These are phyloP conservation scores for Epinephelus lanceolatus DNA, from an alignment of 2,113 vertebrate genomes.

Conservation along the genomic window DNA sequence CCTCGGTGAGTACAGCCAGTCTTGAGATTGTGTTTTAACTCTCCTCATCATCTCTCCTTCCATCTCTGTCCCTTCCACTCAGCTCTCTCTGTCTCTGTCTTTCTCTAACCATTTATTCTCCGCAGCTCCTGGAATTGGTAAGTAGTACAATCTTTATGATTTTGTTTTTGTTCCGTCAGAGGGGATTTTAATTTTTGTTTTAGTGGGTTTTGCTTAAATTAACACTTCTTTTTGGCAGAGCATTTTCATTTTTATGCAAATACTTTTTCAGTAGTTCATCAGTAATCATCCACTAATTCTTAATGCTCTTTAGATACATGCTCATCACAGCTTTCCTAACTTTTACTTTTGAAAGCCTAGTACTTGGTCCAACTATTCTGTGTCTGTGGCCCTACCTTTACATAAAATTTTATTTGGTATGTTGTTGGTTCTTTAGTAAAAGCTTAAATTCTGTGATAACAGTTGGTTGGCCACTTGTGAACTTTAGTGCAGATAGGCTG, in stretches of 20 bases:
- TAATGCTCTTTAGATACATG: conserved; percentile 18
- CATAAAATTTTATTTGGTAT: neutral
- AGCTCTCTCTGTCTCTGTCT: conserved; percentile 73
- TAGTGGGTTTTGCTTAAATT: conserved; percentile 45
- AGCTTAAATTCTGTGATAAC: neutral
- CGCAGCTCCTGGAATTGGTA: conserved; percentile 85
- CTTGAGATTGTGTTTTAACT: conserved; percentile 68
- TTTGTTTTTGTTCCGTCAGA: conserved; percentile 68
- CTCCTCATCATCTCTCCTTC: conserved; percentile 68
- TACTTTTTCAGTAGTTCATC: conserved; percentile 25
- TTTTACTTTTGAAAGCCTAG: neutral
- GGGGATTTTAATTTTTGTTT: conserved; percentile 45
- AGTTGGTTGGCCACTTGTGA: neutral
- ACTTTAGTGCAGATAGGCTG: neutral
- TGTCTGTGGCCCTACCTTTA: conserved; percentile 1
- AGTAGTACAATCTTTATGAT: conserved; percentile 88
- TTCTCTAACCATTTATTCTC: conserved; percentile 78
- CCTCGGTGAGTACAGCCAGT: conserved; percentile 93
- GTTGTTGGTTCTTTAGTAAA: neutral
- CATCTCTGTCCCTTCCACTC: conserved; percentile 62
- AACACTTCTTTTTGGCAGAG: conserved; percentile 68
- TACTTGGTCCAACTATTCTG: neutral
- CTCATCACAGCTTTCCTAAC: neutral
- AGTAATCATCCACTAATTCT: conserved; percentile 10
- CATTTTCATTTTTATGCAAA: conserved; percentile 76